phyloP scores from a whole-genome alignment of 2,888 invertebrate genomes.

The Tipula lateralis region DNA sequence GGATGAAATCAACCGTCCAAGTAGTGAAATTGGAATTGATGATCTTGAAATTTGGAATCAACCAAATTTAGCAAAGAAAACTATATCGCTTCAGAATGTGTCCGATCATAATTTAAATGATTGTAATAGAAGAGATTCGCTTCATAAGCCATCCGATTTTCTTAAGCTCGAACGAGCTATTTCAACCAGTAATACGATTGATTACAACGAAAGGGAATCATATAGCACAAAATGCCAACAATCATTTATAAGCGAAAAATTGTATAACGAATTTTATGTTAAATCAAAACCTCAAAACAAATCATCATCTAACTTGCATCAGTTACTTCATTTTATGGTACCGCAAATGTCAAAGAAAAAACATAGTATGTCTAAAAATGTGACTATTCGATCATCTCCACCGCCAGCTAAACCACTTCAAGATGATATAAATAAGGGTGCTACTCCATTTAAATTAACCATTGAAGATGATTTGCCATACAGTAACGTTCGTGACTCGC shows the following conservation, averaged over 20 bases:
- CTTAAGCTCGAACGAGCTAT: neutral
- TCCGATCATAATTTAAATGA: neutral
- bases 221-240: constrained; percentile 48
- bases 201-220: neutral
- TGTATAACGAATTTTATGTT: constrained; percentile 66
- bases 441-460: constrained; percentile 39
- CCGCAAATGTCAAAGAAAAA: constrained; percentile 48
- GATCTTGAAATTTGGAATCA: neutral
- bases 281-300: constrained; percentile 64
- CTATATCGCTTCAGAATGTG: constrained; percentile 31
- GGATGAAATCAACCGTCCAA: neutral
- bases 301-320: constrained; percentile 57
- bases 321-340: constrained; percentile 45
- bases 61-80: constrained; percentile 29
- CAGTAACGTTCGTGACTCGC: constrained; percentile 64
- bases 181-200: neutral
- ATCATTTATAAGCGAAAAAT: constrained; percentile 63
- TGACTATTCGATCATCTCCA: neutral
- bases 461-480: constrained; percentile 62
- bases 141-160: constrained; percentile 27
- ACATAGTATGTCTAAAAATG: constrained; percentile 33
- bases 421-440: neutral
- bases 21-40: neutral
- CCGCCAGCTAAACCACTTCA: neutral
- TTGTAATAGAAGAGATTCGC: neutral